Percentiles rank a stretch among this genome's conserved stretches.
phyloP scores from a whole-genome alignment of 1,140 invertebrate species.

The Drosophila kurseongensis region DNA sequence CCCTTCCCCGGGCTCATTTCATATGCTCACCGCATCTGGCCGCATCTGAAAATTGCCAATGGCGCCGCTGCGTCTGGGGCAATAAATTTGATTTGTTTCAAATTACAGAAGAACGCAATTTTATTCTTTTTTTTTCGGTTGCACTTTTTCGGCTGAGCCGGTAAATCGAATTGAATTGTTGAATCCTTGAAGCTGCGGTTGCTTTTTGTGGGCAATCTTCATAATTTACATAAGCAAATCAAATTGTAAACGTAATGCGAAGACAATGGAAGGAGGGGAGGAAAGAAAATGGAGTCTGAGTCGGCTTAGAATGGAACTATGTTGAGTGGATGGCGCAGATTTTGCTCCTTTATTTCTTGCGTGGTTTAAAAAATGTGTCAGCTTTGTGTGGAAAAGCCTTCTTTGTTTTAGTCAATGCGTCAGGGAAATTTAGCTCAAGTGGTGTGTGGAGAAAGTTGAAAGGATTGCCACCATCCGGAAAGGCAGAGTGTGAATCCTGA shows the following conservation, averaged over 20 bases:
- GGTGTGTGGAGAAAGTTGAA: conserved; percentile 29
- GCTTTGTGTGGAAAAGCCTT: conserved; percentile 37
- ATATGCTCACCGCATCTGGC: conserved; percentile 79
- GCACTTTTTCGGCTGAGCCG: conserved; percentile 58
- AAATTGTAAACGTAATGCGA: conserved; percentile 75
- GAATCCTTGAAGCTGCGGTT: conserved; percentile 62
- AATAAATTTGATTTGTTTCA: conserved; percentile 83
- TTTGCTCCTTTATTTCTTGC: conserved; percentile 35
- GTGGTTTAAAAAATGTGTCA: conserved; percentile 61
- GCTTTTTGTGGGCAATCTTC: conserved; percentile 75
- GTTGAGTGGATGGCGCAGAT: conserved; percentile 75
- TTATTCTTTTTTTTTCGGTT: conserved; percentile 16
- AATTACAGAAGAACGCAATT: conserved; percentile 72
- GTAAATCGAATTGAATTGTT: conserved; percentile 72
- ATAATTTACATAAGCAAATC: conserved; percentile 82
- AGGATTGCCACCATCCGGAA: conserved; percentile 17
- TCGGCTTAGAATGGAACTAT: conserved; percentile 63
- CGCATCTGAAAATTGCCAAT: conserved; percentile 79
- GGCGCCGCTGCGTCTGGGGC: conserved; percentile 75
- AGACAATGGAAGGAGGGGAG: conserved; percentile 10
- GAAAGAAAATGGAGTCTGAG: conserved; percentile 24
- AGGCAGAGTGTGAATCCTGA: conserved; percentile 16
- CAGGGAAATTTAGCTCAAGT: conserved; percentile 72
- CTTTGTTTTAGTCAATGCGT: conserved; percentile 62
- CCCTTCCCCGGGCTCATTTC: conserved; percentile 58